Conservation (phyloP, 2,888 invertebrate genomes). For the Baronia brevicornis region DNA sequence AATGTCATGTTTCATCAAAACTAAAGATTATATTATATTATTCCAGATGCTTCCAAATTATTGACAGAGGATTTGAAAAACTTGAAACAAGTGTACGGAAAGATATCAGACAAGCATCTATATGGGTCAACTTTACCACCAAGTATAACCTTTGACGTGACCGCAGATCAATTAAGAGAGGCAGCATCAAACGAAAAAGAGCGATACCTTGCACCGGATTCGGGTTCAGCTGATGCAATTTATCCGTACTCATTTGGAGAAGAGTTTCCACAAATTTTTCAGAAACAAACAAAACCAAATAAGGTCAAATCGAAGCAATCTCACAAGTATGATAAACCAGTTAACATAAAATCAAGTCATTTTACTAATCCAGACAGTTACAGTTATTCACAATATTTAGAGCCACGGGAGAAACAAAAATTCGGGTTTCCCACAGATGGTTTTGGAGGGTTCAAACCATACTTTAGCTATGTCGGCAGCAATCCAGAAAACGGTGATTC, state of each 20-base stretch:
- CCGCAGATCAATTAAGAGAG: constrained; percentile 23
- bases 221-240: constrained; percentile 26
- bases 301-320: constrained; percentile 18
- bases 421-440: constrained; percentile 25
- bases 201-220: constrained; percentile 25
- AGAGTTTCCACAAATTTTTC: constrained; percentile 33
- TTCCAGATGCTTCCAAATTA: constrained; percentile 51
- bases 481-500: constrained; percentile 36
- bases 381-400: constrained; percentile 51
- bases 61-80: constrained; percentile 63
- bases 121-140: constrained; percentile 48
- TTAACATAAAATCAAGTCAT: constrained; percentile 38
- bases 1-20: not conserved
- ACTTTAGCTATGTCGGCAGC: constrained; percentile 20
- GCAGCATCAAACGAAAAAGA: constrained; percentile 46
- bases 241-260: constrained; percentile 33
- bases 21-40: not conserved
- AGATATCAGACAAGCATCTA: constrained; percentile 58
- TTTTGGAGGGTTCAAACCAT: constrained; percentile 36
- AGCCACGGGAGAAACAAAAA: constrained; percentile 37
- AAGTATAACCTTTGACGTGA: constrained; percentile 26
- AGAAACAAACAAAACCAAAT: constrained; percentile 20
- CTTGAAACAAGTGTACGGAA: constrained; percentile 60
- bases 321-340: constrained; percentile 19
- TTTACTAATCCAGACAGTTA: constrained; percentile 58